Evolutionary conservation across 92 coral and sea anemone genomes (phyloP).

Genomic region (Plumapathes pennacea): DNA sequence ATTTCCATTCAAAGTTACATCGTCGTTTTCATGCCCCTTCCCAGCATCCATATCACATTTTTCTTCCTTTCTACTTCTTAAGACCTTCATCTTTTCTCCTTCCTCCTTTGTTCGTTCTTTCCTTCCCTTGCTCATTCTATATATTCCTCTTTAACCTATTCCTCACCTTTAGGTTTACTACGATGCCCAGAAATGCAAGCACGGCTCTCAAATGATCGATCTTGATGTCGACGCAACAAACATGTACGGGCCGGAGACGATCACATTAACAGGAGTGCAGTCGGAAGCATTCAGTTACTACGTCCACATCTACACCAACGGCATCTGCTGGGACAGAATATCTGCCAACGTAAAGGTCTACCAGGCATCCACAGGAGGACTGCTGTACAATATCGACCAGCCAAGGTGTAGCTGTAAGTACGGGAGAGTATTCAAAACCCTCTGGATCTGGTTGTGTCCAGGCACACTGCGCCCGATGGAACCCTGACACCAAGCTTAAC

Average conservation of each 20-base stretch:
- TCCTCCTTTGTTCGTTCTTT: too few species aligned
- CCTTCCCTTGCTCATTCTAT: too few species aligned
- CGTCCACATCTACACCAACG: conserved; percentile 76
- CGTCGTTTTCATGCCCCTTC: too few species aligned
- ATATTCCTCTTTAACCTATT: neutral
- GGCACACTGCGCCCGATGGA: too few species aligned
- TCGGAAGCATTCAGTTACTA: conserved; percentile 69
- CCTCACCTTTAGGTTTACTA: conserved; percentile 49
- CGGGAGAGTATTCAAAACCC: too few species aligned
- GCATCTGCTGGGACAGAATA: conserved; percentile 80
- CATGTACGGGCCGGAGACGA: conserved; percentile 87
- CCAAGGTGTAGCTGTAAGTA: conserved; percentile 80
- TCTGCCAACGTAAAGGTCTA: conserved; percentile 74
- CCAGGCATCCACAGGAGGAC: conserved; percentile 80
- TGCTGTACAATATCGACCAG: conserved; percentile 70
- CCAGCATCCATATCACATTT: too few species aligned
- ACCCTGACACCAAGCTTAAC: too few species aligned
- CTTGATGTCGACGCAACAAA: conserved; percentile 81
- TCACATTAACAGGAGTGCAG: conserved; percentile 67
- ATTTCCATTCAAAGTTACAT: too few species aligned
- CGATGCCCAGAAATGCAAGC: conserved; percentile 56
- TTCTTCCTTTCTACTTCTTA: too few species aligned
- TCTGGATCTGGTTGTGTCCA: too few species aligned
- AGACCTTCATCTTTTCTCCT: too few species aligned
- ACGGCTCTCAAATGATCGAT: conserved; percentile 64